phyloP scores from a whole-genome alignment of 2,888 invertebrate species.

The Plagodis dolabraria region DNA sequence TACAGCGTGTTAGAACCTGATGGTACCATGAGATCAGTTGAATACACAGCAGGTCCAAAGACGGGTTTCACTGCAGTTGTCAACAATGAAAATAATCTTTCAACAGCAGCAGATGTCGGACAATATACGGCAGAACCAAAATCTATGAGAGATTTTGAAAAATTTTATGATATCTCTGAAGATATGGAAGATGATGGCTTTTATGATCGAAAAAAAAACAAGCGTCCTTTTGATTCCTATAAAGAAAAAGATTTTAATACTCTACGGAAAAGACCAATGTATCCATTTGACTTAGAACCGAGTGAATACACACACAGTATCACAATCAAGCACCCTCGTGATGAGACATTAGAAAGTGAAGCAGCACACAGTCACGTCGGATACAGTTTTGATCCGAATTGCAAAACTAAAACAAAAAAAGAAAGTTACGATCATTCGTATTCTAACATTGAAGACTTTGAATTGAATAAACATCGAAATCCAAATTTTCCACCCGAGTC shows the following conservation, averaged over 20 bases:
- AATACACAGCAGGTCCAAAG: slow-evolving; percentile 85
- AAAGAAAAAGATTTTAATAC: slow-evolving; percentile 49
- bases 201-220: slow-evolving; percentile 59
- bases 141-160: slow-evolving; percentile 67
- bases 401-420: slow-evolving; percentile 71
- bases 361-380: slow-evolving; percentile 69
- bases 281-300: slow-evolving; percentile 63
- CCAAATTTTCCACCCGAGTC: slow-evolving; percentile 54
- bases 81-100: slow-evolving; percentile 72
- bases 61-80: slow-evolving; percentile 85
- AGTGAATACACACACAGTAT: slow-evolving; percentile 74
- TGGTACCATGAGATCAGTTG: slow-evolving; percentile 85
- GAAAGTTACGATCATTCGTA: slow-evolving; percentile 57
- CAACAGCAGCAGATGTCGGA: slow-evolving; percentile 39
- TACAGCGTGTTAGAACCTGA: slow-evolving; percentile 89
- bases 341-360: slow-evolving; percentile 54
- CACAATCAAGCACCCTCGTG: slow-evolving; percentile 69
- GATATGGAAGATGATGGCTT: slow-evolving; percentile 58
- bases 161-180: slow-evolving; percentile 67
- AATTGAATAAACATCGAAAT: slow-evolving; percentile 56
- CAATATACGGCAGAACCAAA: slow-evolving; percentile 59
- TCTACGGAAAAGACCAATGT: slow-evolving; percentile 60
- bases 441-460: slow-evolving; percentile 57
- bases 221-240: slow-evolving; percentile 58
- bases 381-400: slow-evolving; percentile 68